phyloP scores from a whole-genome alignment of 2,113 vertebrate species.

The Echinops telfairi region DNA sequence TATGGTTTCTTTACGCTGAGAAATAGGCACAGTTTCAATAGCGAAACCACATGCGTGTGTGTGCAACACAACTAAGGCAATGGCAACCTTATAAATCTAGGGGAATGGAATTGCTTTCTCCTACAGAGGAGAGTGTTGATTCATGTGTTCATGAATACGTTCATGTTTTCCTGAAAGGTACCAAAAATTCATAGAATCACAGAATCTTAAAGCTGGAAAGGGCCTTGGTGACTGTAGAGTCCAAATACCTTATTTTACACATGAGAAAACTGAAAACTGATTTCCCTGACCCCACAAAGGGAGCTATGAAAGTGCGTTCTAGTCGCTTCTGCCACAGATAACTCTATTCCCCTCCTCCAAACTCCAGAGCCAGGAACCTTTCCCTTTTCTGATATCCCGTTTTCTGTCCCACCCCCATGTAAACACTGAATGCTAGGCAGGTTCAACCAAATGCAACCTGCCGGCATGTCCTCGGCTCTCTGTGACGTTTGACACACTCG shows the following conservation, averaged over 20 bases:
- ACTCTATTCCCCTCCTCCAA: slow-evolving; percentile 19
- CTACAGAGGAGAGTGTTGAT: slow-evolving; percentile 18
- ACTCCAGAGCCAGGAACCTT: background rate
- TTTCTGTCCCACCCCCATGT: background rate
- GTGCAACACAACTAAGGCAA: background rate
- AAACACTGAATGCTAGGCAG: background rate
- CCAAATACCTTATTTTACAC: slow-evolving; percentile 62
- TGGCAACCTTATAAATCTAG: slow-evolving; percentile 52
- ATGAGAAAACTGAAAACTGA: slow-evolving; percentile 69
- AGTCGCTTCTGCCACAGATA: background rate
- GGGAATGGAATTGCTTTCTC: slow-evolving; percentile 43
- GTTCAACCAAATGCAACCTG: background rate
- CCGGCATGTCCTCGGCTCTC: background rate
- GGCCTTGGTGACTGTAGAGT: slow-evolving; percentile 46
- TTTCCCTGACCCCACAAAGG: slow-evolving; percentile 38
- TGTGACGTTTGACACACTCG: background rate
- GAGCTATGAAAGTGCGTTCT: slow-evolving; percentile 43
- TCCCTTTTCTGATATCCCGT: background rate
- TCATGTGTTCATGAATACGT: slow-evolving; percentile 56
- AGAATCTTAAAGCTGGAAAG: slow-evolving; percentile 54
- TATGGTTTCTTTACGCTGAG: slow-evolving; percentile 13
- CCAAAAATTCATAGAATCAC: slow-evolving; percentile 65
- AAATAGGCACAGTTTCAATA: background rate
- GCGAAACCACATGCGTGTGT: background rate
- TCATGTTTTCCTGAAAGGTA: slow-evolving; percentile 47